Percentiles rank a stretch among this genome's conserved stretches.
phyloP scores from a whole-genome alignment of 1,140 invertebrate genomes.

The Lepidurus arcticus region DNA sequence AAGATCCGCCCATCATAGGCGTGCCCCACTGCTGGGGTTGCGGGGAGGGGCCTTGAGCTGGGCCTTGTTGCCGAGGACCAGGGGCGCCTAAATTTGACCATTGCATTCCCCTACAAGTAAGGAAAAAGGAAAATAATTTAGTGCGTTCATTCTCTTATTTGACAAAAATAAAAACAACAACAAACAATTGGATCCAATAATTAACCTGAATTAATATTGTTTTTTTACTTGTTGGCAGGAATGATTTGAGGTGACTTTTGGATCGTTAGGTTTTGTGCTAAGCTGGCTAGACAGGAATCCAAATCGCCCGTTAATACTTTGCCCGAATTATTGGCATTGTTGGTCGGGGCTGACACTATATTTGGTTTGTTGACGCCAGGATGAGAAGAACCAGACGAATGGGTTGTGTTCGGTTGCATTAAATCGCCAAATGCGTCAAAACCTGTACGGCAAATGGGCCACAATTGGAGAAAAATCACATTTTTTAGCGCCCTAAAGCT shows the following conservation, averaged over 20 bases:
- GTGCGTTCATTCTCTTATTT: no score
- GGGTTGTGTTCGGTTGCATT: slow-evolving; percentile 53
- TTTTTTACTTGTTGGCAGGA: slow-evolving; percentile 23
- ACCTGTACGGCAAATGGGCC: slow-evolving; percentile 43
- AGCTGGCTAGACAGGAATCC: slow-evolving; percentile 79
- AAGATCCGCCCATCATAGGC: neutral
- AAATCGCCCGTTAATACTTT: slow-evolving; percentile 84
- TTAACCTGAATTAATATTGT: neutral
- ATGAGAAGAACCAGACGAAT: slow-evolving; percentile 45
- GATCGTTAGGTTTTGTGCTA: slow-evolving; percentile 87
- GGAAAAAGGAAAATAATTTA: neutral
- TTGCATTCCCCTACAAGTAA: neutral
- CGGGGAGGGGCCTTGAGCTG: neutral
- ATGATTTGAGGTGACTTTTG: slow-evolving; percentile 59
- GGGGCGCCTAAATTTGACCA: neutral
- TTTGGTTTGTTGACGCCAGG: neutral
- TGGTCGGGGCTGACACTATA: slow-evolving; percentile 26
- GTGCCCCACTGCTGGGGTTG: neutral
- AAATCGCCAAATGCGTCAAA: slow-evolving; percentile 69
- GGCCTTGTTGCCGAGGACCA: neutral
- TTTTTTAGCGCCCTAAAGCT: neutral
- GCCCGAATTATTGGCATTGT: slow-evolving; percentile 44
- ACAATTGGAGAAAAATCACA: neutral
- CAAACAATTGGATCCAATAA: neutral
- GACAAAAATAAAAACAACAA: slow-evolving; percentile 6